Conservation (phyloP, 64 coral and sea anemone genomes). For the Stylophora pistillata region DNA sequence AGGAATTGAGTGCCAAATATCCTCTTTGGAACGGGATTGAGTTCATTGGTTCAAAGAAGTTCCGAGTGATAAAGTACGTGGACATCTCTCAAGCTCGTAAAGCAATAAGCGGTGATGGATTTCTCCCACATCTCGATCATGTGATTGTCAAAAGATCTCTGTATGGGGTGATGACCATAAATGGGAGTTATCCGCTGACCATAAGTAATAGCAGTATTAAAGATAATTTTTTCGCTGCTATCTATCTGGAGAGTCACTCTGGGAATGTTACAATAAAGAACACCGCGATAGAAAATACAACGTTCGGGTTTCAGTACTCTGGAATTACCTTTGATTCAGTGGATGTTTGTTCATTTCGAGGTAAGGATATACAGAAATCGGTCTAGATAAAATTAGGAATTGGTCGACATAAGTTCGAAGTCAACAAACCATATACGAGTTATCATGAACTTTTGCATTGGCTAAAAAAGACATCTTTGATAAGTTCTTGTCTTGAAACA, state of each 20-base stretch:
- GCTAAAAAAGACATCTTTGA: too few relatives aligned
- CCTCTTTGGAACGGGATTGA: slow-evolving; percentile 64
- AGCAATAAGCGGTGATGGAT: slow-evolving; percentile 42
- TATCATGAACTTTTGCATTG: too few relatives aligned
- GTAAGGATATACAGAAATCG: background rate
- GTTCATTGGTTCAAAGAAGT: slow-evolving; percentile 19
- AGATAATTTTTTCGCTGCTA: slow-evolving; percentile 30
- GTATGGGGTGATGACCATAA: slow-evolving; percentile 37
- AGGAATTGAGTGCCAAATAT: too few relatives aligned
- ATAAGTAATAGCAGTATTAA: slow-evolving; percentile 4
- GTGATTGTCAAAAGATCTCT: slow-evolving; percentile 26
- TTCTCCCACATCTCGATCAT: slow-evolving; percentile 27
- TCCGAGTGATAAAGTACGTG: slow-evolving; percentile 24
- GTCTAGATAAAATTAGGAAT: too few relatives aligned
- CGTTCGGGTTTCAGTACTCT: slow-evolving; percentile 13
- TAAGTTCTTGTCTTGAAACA: too few relatives aligned
- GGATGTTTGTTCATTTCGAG: slow-evolving; percentile 38
- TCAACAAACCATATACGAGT: too few relatives aligned
- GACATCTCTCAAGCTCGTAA: slow-evolving; percentile 39
- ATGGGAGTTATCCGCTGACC: slow-evolving; percentile 10
- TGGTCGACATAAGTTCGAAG: too few relatives aligned
- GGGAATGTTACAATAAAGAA: slow-evolving; percentile 18
- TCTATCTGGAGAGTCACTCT: slow-evolving; percentile 32
- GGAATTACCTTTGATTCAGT: background rate
- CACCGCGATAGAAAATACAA: slow-evolving; percentile 37